Evolutionary conservation across 2,113 vertebrate genomes (phyloP), one percentile per base, ranked within the genome.

Genomic region (Cacatua alba): DNA sequence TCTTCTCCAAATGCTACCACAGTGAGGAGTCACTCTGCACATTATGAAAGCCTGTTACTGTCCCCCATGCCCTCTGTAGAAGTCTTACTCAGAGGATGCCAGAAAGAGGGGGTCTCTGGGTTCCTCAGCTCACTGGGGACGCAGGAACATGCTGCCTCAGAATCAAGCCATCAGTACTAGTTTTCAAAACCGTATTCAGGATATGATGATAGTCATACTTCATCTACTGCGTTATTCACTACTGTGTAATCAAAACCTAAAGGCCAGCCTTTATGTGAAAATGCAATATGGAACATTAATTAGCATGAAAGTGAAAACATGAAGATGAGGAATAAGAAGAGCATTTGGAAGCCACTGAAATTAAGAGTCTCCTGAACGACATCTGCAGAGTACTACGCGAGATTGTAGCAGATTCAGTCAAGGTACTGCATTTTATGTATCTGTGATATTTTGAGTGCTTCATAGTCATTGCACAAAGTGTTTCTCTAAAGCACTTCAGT

Each of bases 361-460:
- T 31, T 12, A 35, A 29, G 41, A 72, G 24, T 24, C 16, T 88
- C 51, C 39, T 62, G 37, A 62, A 52, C 1, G 0, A 33, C 23
- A 53, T 53, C 63, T 63, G 28, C 53, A 35, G 26, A 5, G 1
- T 68, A 13, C 92, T 31, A 2, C 10, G 0, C 23, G 53, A 75
- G 41, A 49, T 29, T 78, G 41, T 80, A 62, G 52, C 72, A 55
- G 52, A 60, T 82, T 94, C 49, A 65, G 31, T 48, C 67, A 88
- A 97, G 97, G 97, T 97, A 97, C 67, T 90, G 68, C 44, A 41
- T 88, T 86, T 96, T 70, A 35, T 60, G 5, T 94, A 3, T 93
- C 41, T 86, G 6, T 70, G 46, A n/a, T 81, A 64, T 72, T 88
- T 91, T 33, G 29, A 33, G 24, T 69, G 55, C 65, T 78, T 87